Conservation (phyloP, 2,888 invertebrate species). For the Globia sparganii region DNA sequence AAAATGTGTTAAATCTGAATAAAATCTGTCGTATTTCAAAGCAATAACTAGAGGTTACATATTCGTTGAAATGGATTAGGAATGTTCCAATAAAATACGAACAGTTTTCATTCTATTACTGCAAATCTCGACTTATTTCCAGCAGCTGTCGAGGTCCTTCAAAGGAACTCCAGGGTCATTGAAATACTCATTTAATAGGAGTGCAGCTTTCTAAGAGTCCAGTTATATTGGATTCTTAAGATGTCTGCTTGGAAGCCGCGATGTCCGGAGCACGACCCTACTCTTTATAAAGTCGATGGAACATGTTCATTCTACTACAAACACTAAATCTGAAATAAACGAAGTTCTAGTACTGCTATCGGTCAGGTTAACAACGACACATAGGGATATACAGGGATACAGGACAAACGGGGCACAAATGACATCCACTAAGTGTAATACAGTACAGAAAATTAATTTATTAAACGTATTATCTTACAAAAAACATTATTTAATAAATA, state of each 20-base stretch:
- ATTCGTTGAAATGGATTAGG: neutral
- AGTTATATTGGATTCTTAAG: conserved; percentile 49
- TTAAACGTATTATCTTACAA: conserved; percentile 88
- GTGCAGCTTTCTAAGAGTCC: conserved; percentile 45
- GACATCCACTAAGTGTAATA: conserved; percentile 78
- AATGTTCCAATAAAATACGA: neutral
- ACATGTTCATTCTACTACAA: conserved; percentile 7
- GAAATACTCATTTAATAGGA: conserved; percentile 58
- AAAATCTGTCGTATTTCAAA: neutral
- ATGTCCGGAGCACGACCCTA: conserved; percentile 6
- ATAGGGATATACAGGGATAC: conserved; percentile 37
- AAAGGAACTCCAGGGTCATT: conserved; percentile 51
- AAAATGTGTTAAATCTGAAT: neutral
- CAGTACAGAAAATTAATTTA: conserved; percentile 89
- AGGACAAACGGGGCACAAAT: conserved; percentile 70
- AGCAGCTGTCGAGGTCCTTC: conserved; percentile 28
- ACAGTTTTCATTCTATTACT: conserved; percentile 18
- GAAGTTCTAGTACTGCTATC: conserved; percentile 8
- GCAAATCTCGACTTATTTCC: conserved; percentile 29
- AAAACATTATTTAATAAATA: conserved; percentile 86
- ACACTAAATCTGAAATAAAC: conserved; percentile 18
- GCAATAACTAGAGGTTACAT: too few relatives aligned
- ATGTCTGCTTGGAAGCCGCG: conserved; percentile 21
- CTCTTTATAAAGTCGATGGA: conserved; percentile 11
- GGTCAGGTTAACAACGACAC: conserved; percentile 36